Base-by-base conservation (phyloP, 2,888 invertebrate genomes). In the Amphimallon solstitiale region DNA sequence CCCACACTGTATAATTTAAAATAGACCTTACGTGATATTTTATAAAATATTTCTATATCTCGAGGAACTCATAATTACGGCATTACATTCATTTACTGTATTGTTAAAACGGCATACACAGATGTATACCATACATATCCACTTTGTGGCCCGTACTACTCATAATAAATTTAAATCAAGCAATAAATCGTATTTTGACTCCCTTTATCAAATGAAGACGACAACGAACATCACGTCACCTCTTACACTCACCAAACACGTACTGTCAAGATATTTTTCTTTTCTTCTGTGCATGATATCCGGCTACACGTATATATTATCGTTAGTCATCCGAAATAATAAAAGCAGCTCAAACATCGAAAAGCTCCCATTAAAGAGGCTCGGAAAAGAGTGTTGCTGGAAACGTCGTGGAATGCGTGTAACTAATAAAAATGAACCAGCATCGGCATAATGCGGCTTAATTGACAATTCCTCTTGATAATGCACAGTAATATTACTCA, bases 101-200 rank as follows among this genome's bases (percentile, higher is more conserved):
- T 29, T 29, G 29, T 29, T 2, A 29, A 29, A 5, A 7, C 29
- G 29, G 9, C 29, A n/a, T n/a, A n/a, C n/a, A n/a, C n/a, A n/a
- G n/a, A n/a, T 38, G 19, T 29, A 21, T 54, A 23, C 54, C 37
- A 19, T 7, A 43, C 14, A 14, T 17, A 14, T 40, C 23, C 21
- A 40, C 54, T 29, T 29, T 29, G 29, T 9, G 29, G 29, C 5
- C 1, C 6, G 29, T 29, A 29, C 29, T 3, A 29, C 7, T 14
- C 40, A 54, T 40, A 54, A 54, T 54, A 54, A 54, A 40, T 54
- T 54, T 54, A 38, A 54, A 54, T 54, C 38, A 54, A 54, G 38
- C 14, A 54, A 54, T 54, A 54, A 54, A 54, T 54, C 54, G 54
- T 54, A 54, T 54, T 54, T 54, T 54, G 54, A 54, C 54, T 54